A percentile compares a stretch with the other conserved stretches of the same genome.
Conservation (phyloP, 1,140 invertebrate genomes). For the Drosophila truncata region DNA sequence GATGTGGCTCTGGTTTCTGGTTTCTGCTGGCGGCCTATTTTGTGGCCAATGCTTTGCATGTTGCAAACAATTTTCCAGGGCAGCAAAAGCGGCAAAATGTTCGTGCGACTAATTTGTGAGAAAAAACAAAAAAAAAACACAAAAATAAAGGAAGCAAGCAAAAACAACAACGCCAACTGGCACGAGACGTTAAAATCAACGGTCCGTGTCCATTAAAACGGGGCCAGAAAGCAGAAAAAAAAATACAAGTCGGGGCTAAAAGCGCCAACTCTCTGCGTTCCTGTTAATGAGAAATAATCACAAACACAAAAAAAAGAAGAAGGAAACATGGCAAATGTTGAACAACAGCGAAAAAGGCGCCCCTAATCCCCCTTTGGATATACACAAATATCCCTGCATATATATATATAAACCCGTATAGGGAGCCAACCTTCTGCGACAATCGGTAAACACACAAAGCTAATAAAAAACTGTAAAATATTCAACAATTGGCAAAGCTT, state of each 20-base stretch:
- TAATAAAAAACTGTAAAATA: conserved; percentile 79
- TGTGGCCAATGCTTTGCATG: conserved; percentile 74
- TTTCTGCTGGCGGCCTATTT: conserved; percentile 67
- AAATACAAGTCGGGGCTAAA: conserved; percentile 8
- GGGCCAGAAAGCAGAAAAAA: conserved; percentile 51
- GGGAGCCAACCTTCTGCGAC: conserved; percentile 26
- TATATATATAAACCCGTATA: conserved; percentile 2
- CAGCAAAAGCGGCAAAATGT: conserved; percentile 71
- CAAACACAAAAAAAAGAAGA: conserved; percentile 23
- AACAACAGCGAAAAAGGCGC: conserved; percentile 12
- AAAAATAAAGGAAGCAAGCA: conserved; percentile 35
- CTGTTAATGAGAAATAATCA: conserved; percentile 80
- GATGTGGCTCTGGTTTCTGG: conserved; percentile 8
- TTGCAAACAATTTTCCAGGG: conserved; percentile 75
- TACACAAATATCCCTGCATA: not conserved
- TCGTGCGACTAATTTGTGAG: conserved; percentile 82
- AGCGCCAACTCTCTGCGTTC: conserved; percentile 53
- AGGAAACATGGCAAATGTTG: conserved; percentile 19
- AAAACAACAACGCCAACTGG: conserved; percentile 50
- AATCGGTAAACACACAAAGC: conserved; percentile 73
- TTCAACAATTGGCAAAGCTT: conserved; percentile 79
- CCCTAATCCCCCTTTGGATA: conserved; percentile 12
- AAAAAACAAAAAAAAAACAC: conserved; percentile 51
- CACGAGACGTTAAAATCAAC: conserved; percentile 79
- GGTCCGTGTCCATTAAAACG: conserved; percentile 74